phyloP scores from a whole-genome alignment of 1,140 invertebrate genomes.

The Bathynomus jamesi region DNA sequence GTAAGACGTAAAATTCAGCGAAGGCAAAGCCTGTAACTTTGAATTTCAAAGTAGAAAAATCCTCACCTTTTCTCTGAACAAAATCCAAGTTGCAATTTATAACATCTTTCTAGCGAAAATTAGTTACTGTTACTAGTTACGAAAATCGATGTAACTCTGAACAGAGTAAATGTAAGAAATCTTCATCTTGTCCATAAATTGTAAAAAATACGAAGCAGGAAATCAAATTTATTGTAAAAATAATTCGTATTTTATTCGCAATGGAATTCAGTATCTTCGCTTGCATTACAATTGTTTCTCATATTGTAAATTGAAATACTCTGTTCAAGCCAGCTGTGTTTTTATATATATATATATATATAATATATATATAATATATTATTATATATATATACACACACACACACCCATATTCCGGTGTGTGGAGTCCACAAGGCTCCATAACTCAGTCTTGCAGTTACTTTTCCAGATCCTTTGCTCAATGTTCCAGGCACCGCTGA shows the following conservation, averaged over 20 bases:
- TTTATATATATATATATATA: background rate
- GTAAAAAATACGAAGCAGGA: no score
- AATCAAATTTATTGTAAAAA: background rate
- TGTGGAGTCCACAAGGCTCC: background rate
- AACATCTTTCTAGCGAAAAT: no score
- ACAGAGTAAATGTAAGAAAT: no score
- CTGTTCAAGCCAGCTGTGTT: background rate
- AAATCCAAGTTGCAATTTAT: no score
- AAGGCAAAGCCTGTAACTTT: no score
- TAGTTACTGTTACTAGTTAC: no score
- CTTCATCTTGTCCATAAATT: no score
- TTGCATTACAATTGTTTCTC: background rate
- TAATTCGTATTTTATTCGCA: background rate
- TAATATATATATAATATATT: background rate
- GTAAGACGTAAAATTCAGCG: no score
- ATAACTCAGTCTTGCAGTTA: background rate
- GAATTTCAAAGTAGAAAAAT: no score
- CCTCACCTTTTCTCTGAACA: no score
- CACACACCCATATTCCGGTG: background rate
- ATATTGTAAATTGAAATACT: background rate
- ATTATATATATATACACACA: background rate
- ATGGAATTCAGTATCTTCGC: background rate
- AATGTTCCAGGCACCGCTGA: slow-evolving; percentile 8
- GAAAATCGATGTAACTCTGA: no score
- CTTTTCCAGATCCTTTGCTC: background rate